Conservation (phyloP, 2,888 invertebrate genomes). For the Cryptocephalus moraei region DNA sequence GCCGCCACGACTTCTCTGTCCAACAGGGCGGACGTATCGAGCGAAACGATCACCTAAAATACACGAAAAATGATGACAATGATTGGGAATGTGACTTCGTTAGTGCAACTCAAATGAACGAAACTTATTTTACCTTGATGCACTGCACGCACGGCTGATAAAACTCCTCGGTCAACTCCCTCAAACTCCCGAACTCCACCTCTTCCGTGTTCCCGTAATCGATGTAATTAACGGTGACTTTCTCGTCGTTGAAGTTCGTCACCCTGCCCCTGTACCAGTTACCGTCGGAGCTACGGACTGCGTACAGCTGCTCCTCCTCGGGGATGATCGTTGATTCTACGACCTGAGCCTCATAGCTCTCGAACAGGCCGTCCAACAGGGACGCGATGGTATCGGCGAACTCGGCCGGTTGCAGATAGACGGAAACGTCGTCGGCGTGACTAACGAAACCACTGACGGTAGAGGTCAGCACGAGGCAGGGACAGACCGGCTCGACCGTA, state of each 20-base stretch:
- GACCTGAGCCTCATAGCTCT: slow-evolving; percentile 44
- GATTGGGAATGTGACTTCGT: no score
- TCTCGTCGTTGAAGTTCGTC: slow-evolving; percentile 36
- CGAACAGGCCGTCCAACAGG: slow-evolving; percentile 45
- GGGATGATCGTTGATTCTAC: slow-evolving; percentile 37
- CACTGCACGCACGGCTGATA: slow-evolving; percentile 25
- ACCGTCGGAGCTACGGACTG: slow-evolving; percentile 44
- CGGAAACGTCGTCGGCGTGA: slow-evolving; percentile 46
- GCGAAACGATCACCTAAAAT: slow-evolving; percentile 12
- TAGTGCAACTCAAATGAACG: neutral
- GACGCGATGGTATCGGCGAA: slow-evolving; percentile 40
- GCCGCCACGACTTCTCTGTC: slow-evolving; percentile 46
- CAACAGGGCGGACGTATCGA: slow-evolving; percentile 35
- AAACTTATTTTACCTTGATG: slow-evolving; percentile 21
- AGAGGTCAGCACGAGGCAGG: slow-evolving; percentile 50
- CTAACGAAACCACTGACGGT: slow-evolving; percentile 50
- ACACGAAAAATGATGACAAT: neutral
- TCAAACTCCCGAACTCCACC: slow-evolving; percentile 30
- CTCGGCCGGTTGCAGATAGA: slow-evolving; percentile 51
- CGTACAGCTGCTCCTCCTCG: slow-evolving; percentile 48
- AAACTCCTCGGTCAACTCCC: slow-evolving; percentile 25
- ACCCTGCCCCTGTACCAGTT: slow-evolving; percentile 65
- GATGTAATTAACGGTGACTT: slow-evolving; percentile 46
- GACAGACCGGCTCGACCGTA: slow-evolving; percentile 43
- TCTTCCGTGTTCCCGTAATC: slow-evolving; percentile 64